phyloP scores from a whole-genome alignment of 1,140 invertebrate species.

The Globodera rostochiensis region DNA sequence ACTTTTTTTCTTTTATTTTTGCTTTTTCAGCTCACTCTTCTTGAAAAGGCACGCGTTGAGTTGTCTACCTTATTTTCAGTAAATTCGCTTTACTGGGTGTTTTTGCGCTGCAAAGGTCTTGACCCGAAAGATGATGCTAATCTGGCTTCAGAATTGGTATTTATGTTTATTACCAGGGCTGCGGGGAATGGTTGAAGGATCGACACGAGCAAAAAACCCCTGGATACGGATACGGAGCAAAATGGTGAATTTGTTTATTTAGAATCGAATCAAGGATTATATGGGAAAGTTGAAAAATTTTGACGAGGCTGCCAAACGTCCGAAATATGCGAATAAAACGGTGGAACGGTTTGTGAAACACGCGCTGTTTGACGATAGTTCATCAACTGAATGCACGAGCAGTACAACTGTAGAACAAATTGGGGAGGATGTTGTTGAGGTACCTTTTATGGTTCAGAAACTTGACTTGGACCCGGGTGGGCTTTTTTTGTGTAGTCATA shows the following conservation, averaged over 20 bases:
- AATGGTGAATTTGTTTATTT: neutral
- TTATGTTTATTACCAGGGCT: neutral
- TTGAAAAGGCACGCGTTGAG: slow-evolving; percentile 11
- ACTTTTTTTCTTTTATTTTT: no score
- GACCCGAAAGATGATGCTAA: slow-evolving; percentile 10
- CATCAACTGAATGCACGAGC: neutral
- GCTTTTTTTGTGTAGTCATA: no score
- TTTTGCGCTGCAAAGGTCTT: slow-evolving; percentile 17
- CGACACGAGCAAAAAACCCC: no score
- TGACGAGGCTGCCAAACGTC: slow-evolving; percentile 16
- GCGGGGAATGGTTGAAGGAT: no score
- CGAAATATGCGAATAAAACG: slow-evolving; percentile 24
- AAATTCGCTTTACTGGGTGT: slow-evolving; percentile 25
- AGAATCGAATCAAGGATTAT: slow-evolving; percentile 24
- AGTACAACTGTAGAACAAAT: neutral
- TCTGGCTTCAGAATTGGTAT: slow-evolving; percentile 17
- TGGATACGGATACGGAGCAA: no score
- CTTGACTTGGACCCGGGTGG: no score
- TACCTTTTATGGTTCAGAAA: no score
- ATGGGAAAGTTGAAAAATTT: slow-evolving; percentile 21
- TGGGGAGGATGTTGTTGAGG: neutral
- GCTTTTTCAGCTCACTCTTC: neutral
- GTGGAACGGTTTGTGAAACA: slow-evolving; percentile 19
- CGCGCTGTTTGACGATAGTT: slow-evolving; percentile 7
- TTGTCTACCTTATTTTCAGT: slow-evolving; percentile 13